Percentiles rank a stretch among this genome's conserved stretches.
phyloP scores from a whole-genome alignment of 2,113 vertebrate species.

The Pollimyrus isidori region DNA sequence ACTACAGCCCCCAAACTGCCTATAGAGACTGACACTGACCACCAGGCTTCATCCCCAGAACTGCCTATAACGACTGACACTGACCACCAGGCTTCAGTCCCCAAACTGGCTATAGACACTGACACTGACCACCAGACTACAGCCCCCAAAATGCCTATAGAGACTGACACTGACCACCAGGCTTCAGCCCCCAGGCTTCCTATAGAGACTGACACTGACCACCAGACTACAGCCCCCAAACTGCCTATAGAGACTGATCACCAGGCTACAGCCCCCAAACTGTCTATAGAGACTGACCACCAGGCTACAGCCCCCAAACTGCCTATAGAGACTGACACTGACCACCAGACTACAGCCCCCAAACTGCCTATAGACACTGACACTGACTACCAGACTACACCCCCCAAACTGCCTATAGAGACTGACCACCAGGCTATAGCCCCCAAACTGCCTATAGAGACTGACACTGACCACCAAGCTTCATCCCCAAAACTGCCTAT shows the following conservation, averaged over 20 bases:
- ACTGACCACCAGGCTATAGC: not conserved
- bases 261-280: not conserved
- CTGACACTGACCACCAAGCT: not conserved
- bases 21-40: not conserved
- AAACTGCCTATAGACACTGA: not conserved
- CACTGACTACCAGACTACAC: not conserved
- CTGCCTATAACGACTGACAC: not conserved
- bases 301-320: not conserved
- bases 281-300: not conserved
- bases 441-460: not conserved
- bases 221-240: not conserved
- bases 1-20: not conserved
- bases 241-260: not conserved
- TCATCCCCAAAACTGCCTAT: not conserved
- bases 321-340: not conserved
- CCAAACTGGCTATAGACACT: not conserved
- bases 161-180: not conserved
- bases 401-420: not conserved
- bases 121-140: not conserved
- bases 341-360: not conserved
- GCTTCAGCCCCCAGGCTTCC: not conserved
- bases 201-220: not conserved
- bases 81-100: not conserved
- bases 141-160: accelerated
- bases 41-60: not conserved